Evolutionary conservation across 2,888 invertebrate species (phyloP), one percentile per base, ranked within the genome.

Genomic region (Azorinus chamasolen): DNA sequence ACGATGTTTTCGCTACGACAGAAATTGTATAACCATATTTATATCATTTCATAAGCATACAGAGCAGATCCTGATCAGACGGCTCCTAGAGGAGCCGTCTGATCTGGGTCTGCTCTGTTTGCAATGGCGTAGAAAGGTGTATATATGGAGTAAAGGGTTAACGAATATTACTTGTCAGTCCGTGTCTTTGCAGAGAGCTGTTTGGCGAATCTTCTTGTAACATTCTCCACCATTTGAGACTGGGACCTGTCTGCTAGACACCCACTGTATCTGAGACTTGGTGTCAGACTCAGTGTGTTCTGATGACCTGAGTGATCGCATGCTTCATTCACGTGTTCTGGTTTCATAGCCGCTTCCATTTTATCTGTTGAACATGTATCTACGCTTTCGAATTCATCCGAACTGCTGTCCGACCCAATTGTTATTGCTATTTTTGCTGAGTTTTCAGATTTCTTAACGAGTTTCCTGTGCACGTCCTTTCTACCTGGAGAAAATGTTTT

Each of bases 141-240:
- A n/a, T n/a, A n/a, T n/a, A n/a, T n/a, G n/a, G n/a, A n/a, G n/a
- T n/a, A n/a, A n/a, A n/a, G n/a, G n/a, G n/a, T n/a, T n/a, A n/a
- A n/a, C n/a, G n/a, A n/a, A n/a, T n/a, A n/a, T 32, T 32, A 32
- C 10, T 32, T 32, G 32, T 32, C 32, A 32, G 32, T 6, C 5
- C 32, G 32, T 32, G 32, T 2, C 24, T 61, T 69, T 12, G 50
- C 39, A n/a, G 51, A 51, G 14, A 61, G n/a, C 18, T 55, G 53
- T 22, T 48, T 66, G 8, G 66, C 51, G 37, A 51, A 76, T 25
- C 76, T 46, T 25, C 65, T 54, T 20, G 65, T 48, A 16, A 59
- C 65, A 24, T 76, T 76, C 51, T 76, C 70, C 45, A 76, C 55
- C 62, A 50, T 66, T 3, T 41, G 54, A 12, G 41, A 48, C 50